Conservation (phyloP, 2,888 invertebrate genomes). For the Dryadula phaetusa region DNA sequence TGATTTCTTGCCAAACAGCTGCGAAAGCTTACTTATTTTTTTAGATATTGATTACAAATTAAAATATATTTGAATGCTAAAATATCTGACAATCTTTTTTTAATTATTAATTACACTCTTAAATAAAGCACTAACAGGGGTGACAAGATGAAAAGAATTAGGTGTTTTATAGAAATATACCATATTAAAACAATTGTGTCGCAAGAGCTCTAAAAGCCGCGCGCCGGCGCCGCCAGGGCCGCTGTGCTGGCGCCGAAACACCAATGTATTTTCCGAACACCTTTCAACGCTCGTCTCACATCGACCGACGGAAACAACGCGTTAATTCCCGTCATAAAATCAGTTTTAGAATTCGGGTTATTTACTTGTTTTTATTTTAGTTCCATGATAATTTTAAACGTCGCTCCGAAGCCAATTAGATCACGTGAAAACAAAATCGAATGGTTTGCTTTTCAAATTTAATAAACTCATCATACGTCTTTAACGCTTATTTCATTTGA, state of each 20-base stretch:
- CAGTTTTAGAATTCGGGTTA: conserved; percentile 84
- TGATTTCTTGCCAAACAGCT: conserved; percentile 29
- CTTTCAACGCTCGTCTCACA: conserved; percentile 83
- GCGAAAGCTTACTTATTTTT: conserved; percentile 27
- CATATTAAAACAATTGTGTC: conserved; percentile 60
- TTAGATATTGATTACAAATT: conserved; percentile 10
- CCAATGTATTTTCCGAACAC: conserved; percentile 79
- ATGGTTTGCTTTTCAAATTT: conserved; percentile 45
- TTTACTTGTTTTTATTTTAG: conserved; percentile 84
- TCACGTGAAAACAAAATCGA: conserved; percentile 71
- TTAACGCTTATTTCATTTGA: conserved; percentile 31
- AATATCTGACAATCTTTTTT: not conserved
- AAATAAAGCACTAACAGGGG: too few species aligned
- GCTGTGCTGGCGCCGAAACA: conserved; percentile 55
- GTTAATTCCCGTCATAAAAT: conserved; percentile 85
- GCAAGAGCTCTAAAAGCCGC: conserved; percentile 64
- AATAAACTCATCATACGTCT: conserved; percentile 39
- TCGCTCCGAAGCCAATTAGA: conserved; percentile 78
- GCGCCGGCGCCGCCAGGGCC: conserved; percentile 56
- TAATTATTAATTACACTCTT: too few species aligned
- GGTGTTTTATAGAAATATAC: conserved; percentile 9
- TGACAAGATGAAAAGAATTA: conserved; percentile 32
- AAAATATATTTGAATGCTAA: not conserved
- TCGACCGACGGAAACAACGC: conserved; percentile 84
- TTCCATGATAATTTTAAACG: conserved; percentile 82